phyloP scores from a whole-genome alignment of 2,797 vertebrate genomes.

The Stomatorhinus walkeri region DNA sequence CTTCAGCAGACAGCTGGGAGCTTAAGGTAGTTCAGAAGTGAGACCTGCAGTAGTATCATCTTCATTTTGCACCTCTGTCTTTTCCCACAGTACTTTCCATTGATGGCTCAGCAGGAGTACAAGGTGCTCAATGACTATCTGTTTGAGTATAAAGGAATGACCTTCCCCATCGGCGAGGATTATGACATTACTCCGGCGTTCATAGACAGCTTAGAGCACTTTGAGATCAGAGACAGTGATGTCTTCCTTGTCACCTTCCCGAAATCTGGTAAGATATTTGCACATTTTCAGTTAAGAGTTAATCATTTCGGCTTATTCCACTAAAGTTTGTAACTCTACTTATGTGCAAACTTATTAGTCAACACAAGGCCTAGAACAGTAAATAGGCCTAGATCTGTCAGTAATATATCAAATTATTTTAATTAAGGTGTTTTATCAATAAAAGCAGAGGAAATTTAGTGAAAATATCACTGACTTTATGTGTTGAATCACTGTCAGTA shows the following conservation, averaged over 20 bases:
- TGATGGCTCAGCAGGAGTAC: neutral
- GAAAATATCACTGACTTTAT: neutral
- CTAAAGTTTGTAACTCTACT: neutral
- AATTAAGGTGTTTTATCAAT: neutral
- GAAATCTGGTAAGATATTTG: slow-evolving; percentile 12
- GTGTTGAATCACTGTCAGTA: neutral
- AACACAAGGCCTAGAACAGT: neutral
- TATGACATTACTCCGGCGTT: neutral
- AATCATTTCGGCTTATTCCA: neutral
- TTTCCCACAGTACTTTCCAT: neutral
- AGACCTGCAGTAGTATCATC: neutral
- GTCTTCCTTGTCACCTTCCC: slow-evolving; percentile 10
- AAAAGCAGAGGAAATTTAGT: neutral
- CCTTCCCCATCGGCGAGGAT: neutral
- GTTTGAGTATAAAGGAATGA: slow-evolving; percentile 7
- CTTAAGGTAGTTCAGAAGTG: neutral
- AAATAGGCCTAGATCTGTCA: neutral
- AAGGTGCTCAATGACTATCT: neutral
- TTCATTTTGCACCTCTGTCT: neutral
- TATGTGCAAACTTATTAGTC: neutral
- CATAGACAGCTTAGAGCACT: slow-evolving; percentile 11
- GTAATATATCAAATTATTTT: neutral
- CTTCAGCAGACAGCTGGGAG: neutral
- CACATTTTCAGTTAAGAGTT: neutral
- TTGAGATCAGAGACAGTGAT: slow-evolving; percentile 11